phyloP scores from a whole-genome alignment of 2,888 invertebrate genomes.

The Laothoe populi region DNA sequence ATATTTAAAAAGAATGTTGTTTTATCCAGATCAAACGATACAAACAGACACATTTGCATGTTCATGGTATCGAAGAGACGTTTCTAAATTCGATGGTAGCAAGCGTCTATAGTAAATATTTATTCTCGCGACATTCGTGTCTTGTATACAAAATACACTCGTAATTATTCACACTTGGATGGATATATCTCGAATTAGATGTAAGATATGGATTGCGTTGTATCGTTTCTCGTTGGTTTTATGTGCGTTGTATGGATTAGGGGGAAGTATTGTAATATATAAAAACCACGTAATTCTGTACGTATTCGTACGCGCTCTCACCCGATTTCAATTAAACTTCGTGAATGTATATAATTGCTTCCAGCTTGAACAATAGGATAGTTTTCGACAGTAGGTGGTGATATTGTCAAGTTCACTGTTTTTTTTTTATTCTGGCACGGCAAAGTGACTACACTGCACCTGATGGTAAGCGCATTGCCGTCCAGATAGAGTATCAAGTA shows the following conservation, averaged over 20 bases:
- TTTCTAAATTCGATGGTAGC: constrained; percentile 33
- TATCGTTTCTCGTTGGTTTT: background rate
- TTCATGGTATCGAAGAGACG: constrained; percentile 26
- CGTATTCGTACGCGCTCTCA: no score
- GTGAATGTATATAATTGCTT: no score
- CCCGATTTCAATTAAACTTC: no score
- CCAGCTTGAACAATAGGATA: no score
- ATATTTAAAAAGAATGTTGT: constrained; percentile 30
- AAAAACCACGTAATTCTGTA: no score
- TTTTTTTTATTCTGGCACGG: no score
- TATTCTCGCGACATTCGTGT: constrained; percentile 41
- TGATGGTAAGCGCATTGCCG: no score
- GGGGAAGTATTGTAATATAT: no score
- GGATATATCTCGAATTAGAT: constrained; percentile 3
- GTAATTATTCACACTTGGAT: constrained; percentile 40
- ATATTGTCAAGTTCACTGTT: no score
- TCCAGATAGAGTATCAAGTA: no score
- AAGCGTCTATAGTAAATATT: constrained; percentile 38
- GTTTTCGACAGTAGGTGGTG: no score
- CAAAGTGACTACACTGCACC: no score
- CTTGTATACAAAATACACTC: constrained; percentile 41
- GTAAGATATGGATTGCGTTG: background rate
- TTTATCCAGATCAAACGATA: constrained; percentile 27
- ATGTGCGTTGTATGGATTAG: background rate
- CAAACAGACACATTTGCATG: constrained; percentile 23